Evolutionary conservation across 2,113 vertebrate species (phyloP).

Genomic region (Catagonus wagneri): DNA sequence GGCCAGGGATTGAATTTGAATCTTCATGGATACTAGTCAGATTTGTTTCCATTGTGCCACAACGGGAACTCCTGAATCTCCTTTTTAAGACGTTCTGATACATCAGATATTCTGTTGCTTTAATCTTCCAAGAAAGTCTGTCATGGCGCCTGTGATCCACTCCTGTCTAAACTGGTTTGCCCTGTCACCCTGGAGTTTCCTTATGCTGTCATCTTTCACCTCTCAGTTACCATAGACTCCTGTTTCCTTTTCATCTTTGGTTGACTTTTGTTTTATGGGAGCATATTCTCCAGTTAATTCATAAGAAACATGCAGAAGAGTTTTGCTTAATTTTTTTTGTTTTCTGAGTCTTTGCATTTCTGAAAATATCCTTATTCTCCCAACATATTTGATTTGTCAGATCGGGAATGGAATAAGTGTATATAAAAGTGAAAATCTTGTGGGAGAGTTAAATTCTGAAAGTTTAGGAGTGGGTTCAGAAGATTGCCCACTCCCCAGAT

Average conservation of each 20-base stretch:
- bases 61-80: too few species aligned
- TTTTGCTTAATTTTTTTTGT: background rate
- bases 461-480: background rate
- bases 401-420: background rate
- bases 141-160: background rate
- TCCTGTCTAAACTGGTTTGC: background rate
- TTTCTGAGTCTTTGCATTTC: background rate
- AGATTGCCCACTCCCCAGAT: background rate
- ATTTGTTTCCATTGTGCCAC: too few species aligned
- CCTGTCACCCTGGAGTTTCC: too few species aligned
- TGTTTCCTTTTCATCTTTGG: background rate
- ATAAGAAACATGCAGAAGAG: background rate
- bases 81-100: background rate
- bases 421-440: background rate
- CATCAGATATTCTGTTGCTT: background rate
- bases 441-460: background rate
- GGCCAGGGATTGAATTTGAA: too few species aligned
- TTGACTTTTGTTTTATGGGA: constrained; percentile 1
- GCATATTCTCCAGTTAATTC: background rate
- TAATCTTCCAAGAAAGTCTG: background rate
- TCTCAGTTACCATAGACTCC: background rate
- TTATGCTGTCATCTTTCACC: background rate
- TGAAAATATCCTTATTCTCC: background rate
- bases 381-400: background rate
- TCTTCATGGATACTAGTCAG: too few species aligned